Percentiles rank a stretch among this genome's conserved stretches.
These are phyloP conservation scores for Theocolax elegans DNA, from an alignment of 1,140 invertebrate species.

Conservation along the genomic window DNA sequence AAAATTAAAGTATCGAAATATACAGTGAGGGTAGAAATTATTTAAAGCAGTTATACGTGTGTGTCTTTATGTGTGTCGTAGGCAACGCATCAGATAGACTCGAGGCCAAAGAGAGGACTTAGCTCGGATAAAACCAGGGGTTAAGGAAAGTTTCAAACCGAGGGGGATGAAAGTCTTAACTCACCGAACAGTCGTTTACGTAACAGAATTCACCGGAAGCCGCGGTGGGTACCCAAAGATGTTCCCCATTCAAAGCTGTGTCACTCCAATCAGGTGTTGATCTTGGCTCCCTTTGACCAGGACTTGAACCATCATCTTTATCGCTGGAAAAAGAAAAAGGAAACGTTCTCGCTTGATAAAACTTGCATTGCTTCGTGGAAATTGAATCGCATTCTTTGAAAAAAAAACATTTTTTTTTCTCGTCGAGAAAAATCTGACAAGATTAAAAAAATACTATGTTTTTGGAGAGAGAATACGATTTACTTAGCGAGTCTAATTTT, in stretches of 20 bases:
- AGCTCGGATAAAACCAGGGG: background rate
- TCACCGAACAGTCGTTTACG: constrained; percentile 88
- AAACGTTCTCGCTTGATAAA: background rate
- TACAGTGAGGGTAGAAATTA: background rate
- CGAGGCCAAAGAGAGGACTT: too few species aligned
- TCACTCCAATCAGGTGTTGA: constrained; percentile 87
- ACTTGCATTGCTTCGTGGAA: background rate
- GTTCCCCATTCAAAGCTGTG: constrained; percentile 83
- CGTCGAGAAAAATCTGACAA: too few species aligned
- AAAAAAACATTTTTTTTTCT: too few species aligned
- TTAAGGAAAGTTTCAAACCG: background rate
- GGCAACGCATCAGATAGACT: too few species aligned
- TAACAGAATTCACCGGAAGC: constrained; percentile 94
- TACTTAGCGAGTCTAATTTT: too few species aligned
- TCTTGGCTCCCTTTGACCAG: constrained; percentile 72
- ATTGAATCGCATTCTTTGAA: too few species aligned
- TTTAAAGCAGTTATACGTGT: too few species aligned
- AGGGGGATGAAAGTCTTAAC: constrained; percentile 56
- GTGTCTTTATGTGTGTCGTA: too few species aligned
- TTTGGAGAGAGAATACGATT: too few species aligned
- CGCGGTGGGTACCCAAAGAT: constrained; percentile 87
- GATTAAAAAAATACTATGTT: too few species aligned
- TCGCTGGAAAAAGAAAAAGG: constrained; percentile 67
- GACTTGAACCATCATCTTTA: constrained; percentile 59
- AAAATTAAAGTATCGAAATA: background rate